Percentiles rank a stretch among this genome's conserved stretches.
These are phyloP conservation scores for Caenorhabditis sp. DNA, from an alignment of 2,888 invertebrate species.

Conservation along the genomic window DNA sequence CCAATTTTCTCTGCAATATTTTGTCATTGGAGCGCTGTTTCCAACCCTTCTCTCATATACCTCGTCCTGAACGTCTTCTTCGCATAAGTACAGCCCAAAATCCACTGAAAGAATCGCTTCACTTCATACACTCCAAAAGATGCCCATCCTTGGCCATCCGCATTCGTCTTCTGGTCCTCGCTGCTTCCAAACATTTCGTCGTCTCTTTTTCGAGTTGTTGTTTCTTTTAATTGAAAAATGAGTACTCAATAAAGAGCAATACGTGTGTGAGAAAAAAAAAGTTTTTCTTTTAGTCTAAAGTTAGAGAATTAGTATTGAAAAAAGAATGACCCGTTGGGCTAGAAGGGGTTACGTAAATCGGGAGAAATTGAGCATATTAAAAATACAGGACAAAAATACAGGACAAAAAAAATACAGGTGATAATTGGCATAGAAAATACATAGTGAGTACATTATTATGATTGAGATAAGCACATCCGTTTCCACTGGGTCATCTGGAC, in stretches of 20 bases:
- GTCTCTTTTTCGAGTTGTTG: not conserved
- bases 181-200: conserved; percentile 14
- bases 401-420: conserved; percentile 13
- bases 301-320: no score
- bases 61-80: conserved; percentile 52
- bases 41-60: not conserved
- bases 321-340: conserved; percentile 17
- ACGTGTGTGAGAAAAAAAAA: not conserved
- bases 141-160: not conserved
- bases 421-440: not conserved
- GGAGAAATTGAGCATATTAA: not conserved
- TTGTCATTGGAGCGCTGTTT: no score
- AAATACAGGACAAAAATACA: conserved; percentile 3
- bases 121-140: conserved; percentile 7
- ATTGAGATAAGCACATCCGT: conserved; percentile 12
- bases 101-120: conserved; percentile 62
- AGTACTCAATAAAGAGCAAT: conserved; percentile 20
- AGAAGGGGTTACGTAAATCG: conserved; percentile 13
- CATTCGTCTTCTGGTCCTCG: not conserved
- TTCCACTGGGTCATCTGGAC: conserved; percentile 66
- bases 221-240: conserved; percentile 49
- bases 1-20: no score
- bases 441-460: conserved; percentile 19
- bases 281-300: no score
- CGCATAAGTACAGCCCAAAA: conserved; percentile 60